Base-by-base conservation (phyloP, 1,140 invertebrate genomes). In the Macrobrachium nipponense region DNA sequence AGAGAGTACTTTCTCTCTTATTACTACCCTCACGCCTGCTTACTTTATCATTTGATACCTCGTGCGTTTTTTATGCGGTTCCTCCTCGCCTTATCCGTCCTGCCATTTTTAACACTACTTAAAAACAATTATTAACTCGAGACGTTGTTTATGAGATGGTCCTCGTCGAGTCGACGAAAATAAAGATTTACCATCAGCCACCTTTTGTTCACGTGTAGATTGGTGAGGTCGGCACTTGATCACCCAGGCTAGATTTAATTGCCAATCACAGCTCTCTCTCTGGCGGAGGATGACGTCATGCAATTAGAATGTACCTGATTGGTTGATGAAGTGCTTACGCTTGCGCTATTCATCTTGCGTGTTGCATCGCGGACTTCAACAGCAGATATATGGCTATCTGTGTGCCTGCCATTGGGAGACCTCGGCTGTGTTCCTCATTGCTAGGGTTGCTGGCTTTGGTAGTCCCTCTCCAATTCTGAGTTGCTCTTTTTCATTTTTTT, bases 101-200 rank as follows among this genome's bases (percentile, higher is more conserved):
- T 10, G 18, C 58, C 77, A 79, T 79, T 79, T 79, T 79, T 61
- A 79, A 79, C 77, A 36, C 51, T 61, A 62, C 59, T 79, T 79
- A 79, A 62, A 79, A 79, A 79, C 77, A 79, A 79, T 79, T 62
- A 79, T 79, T 79, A 51, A 79, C n/a, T 20, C 59, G 7, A 62
- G 77, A 79, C 77, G 62, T 79, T 61, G 58, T 62, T 62, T 62
- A 79, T 79, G 77, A 79, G 58, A 14, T 61, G 77, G 77, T 62
- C 77, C 23, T 79, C 15, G 27, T 78, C 12, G n/a, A 61, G 58
- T 15, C 27, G 77, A 79, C 62, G 60, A 27, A 62, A 79, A 79
- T 62, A 61, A 79, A 79, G 77, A 79, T 79, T 79, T 79, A 79
- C 77, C 60, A 15, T 43, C n/a, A 12, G 12, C 77, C 20, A 62